A percentile compares a stretch with the other conserved stretches of the same genome.
Conservation (phyloP, 2,888 invertebrate genomes). For the Ennomos fuscantarius region DNA sequence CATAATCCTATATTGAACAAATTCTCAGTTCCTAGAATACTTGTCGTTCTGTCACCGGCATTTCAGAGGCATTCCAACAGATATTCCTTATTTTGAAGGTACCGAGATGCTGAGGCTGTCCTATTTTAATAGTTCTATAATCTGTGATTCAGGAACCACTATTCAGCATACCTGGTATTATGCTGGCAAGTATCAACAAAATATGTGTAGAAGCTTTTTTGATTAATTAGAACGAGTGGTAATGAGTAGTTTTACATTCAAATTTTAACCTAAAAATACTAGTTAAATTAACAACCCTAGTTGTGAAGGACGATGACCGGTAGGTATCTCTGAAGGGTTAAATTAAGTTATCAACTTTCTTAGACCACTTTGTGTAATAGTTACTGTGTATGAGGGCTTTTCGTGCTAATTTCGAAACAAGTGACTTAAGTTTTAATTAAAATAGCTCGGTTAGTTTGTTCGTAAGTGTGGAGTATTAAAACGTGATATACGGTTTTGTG, state of each 20-base stretch:
- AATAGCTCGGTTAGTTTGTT: constrained; percentile 51
- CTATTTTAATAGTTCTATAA: too few relatives aligned
- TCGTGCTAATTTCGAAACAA: constrained; percentile 54
- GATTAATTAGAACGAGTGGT: not conserved
- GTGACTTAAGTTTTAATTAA: constrained; percentile 64
- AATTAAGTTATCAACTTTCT: constrained; percentile 60
- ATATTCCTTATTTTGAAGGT: too few relatives aligned
- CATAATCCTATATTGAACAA: too few relatives aligned
- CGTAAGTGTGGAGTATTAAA: constrained; percentile 34
- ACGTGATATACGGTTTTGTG: constrained; percentile 37
- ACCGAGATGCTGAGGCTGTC: too few relatives aligned
- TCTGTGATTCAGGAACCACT: too few relatives aligned
- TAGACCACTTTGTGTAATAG: constrained; percentile 47
- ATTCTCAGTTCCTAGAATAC: too few relatives aligned
- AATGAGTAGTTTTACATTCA: not conserved
- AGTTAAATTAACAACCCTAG: constrained; percentile 5
- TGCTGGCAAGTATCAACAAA: too few relatives aligned
- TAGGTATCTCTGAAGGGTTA: constrained; percentile 47
- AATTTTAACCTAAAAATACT: not conserved
- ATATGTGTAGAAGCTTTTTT: not conserved
- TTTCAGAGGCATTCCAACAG: too few relatives aligned
- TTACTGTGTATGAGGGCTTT: constrained; percentile 44
- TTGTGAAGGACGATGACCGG: constrained; percentile 34
- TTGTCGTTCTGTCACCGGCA: too few relatives aligned
- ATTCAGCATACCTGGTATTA: too few relatives aligned